Conservation (phyloP, 2,113 vertebrate species). For the Sinocyclocheilus grahami region DNA sequence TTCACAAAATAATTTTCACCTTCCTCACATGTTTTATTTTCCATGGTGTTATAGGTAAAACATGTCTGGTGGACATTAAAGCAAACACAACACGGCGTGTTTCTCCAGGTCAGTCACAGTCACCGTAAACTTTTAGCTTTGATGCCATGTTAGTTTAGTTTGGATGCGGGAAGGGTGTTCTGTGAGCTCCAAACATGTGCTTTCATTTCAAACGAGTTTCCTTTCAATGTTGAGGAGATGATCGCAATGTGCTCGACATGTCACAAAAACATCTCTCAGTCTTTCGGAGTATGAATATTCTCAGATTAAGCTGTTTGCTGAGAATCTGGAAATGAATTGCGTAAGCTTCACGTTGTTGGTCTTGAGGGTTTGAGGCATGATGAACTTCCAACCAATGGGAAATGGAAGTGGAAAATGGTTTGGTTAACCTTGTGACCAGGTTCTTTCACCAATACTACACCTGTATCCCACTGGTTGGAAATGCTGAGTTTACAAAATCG, state of each 20-base stretch:
- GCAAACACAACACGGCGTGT: not conserved
- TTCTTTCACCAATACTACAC: not conserved
- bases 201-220: not conserved
- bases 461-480: not conserved
- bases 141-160: slow-evolving; percentile 21
- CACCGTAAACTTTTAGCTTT: not conserved
- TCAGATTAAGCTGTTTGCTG: not conserved
- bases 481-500: too few species aligned
- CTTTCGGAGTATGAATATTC: not conserved
- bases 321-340: not conserved
- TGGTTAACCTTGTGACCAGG: not conserved
- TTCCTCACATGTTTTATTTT: not conserved
- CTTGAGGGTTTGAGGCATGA: not conserved
- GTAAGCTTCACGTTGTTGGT: not conserved
- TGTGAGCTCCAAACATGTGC: too few species aligned
- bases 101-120: not conserved
- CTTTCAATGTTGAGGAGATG: not conserved
- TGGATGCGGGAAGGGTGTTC: not conserved
- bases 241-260: not conserved
- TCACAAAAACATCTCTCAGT: not conserved
- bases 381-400: not conserved
- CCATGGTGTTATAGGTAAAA: not conserved
- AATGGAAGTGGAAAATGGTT: not conserved
- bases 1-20: not conserved
- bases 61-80: not conserved